These are phyloP conservation scores for Acronicta aceris DNA, from an alignment of 2,888 invertebrate species.

Conservation along the genomic window DNA sequence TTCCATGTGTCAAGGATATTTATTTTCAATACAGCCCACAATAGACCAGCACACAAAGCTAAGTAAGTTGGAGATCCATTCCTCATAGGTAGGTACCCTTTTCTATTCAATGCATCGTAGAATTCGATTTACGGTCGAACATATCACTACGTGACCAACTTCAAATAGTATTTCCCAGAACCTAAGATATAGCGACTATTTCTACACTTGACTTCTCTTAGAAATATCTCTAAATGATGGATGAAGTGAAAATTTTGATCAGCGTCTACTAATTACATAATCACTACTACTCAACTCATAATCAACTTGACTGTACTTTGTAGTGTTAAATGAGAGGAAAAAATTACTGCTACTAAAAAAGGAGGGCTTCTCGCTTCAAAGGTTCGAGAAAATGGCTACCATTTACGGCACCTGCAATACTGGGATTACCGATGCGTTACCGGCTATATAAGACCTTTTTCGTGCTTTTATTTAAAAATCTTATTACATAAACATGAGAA, in stretches of 20 bases:
- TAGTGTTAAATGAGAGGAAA: slow-evolving; percentile 7
- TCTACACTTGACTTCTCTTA: background rate
- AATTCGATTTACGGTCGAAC: slow-evolving; percentile 37
- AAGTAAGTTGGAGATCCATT: slow-evolving; percentile 22
- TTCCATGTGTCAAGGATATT: slow-evolving; percentile 42
- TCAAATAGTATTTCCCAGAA: slow-evolving; percentile 11
- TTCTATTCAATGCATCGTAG: slow-evolving; percentile 35
- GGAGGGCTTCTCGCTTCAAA: slow-evolving; percentile 8
- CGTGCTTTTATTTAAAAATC: slow-evolving; percentile 22
- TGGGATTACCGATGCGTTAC: slow-evolving; percentile 28
- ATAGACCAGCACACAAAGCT: background rate
- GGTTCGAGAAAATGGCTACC: slow-evolving; percentile 14
- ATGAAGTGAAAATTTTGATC: slow-evolving; percentile 25
- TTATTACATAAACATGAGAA: slow-evolving; percentile 18
- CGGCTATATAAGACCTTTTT: slow-evolving; percentile 12
- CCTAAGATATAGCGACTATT: too few species aligned
- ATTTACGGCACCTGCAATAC: slow-evolving; percentile 28
- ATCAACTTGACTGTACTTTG: slow-evolving; percentile 2
- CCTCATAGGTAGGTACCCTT: slow-evolving; percentile 5
- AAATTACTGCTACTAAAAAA: slow-evolving; percentile 26
- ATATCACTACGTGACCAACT: slow-evolving; percentile 29
- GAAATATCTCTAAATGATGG: slow-evolving; percentile 18
- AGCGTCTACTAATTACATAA: too few species aligned
- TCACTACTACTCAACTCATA: slow-evolving; percentile 14
- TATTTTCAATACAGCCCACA: slow-evolving; percentile 7